phyloP scores from a whole-genome alignment of 2,888 invertebrate species.

The Acronicta psi region DNA sequence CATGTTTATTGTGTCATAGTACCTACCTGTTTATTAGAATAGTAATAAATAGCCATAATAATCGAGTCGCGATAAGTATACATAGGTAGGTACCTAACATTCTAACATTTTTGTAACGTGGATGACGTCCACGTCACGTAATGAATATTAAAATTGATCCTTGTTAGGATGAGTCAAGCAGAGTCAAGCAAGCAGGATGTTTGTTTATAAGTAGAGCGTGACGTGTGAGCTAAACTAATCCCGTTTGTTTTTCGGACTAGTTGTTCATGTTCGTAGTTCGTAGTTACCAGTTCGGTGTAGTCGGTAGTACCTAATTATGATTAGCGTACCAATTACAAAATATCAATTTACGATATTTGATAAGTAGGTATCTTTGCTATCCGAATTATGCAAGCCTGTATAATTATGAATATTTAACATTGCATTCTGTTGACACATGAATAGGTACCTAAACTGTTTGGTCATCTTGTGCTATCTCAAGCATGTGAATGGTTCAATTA shows the following conservation, averaged over 20 bases:
- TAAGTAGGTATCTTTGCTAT: background rate
- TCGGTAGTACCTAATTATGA: no score
- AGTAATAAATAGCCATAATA: no score
- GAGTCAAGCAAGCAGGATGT: slow-evolving; percentile 40
- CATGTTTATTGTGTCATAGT: no score
- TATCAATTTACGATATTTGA: background rate
- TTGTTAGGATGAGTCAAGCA: slow-evolving; percentile 27
- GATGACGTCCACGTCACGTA: background rate
- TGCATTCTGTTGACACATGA: no score
- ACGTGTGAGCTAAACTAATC: slow-evolving; percentile 39
- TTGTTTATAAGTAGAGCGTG: slow-evolving; percentile 42
- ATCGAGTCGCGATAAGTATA: no score
- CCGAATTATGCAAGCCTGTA: slow-evolving; percentile 2
- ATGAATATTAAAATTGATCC: slow-evolving; percentile 25
- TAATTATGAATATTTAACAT: no score
- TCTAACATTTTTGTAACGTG: background rate
- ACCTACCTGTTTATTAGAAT: no score
- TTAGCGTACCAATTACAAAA: slow-evolving; percentile 12
- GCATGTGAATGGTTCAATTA: no score
- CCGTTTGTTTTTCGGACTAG: slow-evolving; percentile 47
- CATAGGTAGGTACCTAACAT: no score
- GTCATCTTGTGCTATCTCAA: no score
- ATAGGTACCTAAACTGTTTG: no score
- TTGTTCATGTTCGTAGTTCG: slow-evolving; percentile 20
- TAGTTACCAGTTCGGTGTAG: no score